Conservation (phyloP, 2,797 vertebrate species). For the Mormyrus hasselquistii region DNA sequence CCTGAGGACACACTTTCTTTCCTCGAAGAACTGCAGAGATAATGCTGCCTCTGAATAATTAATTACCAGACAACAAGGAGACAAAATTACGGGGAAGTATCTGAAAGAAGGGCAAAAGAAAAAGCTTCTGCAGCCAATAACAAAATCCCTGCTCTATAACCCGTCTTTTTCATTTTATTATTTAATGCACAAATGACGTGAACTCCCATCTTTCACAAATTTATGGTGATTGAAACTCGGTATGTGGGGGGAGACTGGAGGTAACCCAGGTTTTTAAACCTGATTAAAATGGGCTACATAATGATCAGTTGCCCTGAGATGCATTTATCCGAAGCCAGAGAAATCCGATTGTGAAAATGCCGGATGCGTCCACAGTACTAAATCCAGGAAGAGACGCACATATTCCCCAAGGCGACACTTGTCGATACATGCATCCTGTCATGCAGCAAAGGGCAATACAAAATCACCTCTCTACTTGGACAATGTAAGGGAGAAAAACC, state of each 20-base stretch:
- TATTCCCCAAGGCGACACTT: slow-evolving; percentile 37
- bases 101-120: slow-evolving; percentile 47
- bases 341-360: background rate
- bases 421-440: slow-evolving; percentile 46
- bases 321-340: background rate
- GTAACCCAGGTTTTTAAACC: background rate
- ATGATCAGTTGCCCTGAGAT: background rate
- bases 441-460: slow-evolving; percentile 35
- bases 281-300: background rate
- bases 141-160: slow-evolving; percentile 28
- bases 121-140: slow-evolving; percentile 39
- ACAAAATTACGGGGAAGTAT: slow-evolving; percentile 47
- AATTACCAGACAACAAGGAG: slow-evolving; percentile 46
- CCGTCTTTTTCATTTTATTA: background rate
- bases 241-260: background rate
- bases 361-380: background rate
- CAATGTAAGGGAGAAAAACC: slow-evolving; percentile 37
- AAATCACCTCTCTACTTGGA: slow-evolving; percentile 57
- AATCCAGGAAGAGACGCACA: background rate
- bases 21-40: slow-evolving; percentile 42
- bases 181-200: background rate
- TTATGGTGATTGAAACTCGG: background rate
- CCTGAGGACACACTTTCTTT: slow-evolving; percentile 18
- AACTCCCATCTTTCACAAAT: background rate
- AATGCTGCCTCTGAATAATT: slow-evolving; percentile 53